phyloP scores from a whole-genome alignment of 1,140 invertebrate genomes.

The Rhopalosiphum maidis region DNA sequence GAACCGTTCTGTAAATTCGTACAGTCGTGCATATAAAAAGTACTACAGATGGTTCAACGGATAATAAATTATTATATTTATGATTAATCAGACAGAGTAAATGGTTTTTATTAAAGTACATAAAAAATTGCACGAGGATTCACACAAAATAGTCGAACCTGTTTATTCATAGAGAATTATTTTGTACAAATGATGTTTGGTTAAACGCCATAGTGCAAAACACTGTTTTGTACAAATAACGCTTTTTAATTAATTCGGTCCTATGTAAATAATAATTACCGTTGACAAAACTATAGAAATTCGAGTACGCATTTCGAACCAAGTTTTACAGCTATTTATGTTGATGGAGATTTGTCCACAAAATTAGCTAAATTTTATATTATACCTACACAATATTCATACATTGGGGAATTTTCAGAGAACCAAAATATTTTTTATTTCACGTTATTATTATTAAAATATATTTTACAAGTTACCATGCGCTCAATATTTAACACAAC shows the following conservation, averaged over 20 bases:
- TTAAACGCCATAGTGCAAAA: not conserved
- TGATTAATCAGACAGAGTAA: not conserved
- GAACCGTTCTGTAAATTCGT: not conserved
- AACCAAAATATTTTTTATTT: not conserved
- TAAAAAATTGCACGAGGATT: not conserved
- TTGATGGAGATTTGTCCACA: not conserved
- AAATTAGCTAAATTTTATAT: not conserved
- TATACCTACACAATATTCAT: not conserved
- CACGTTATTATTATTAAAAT: not conserved
- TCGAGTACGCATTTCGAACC: not conserved
- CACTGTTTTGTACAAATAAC: not conserved
- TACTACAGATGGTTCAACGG: not conserved
- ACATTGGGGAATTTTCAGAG: not conserved
- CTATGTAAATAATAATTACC: not conserved
- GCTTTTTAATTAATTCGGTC: constrained; percentile 24
- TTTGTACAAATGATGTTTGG: not conserved
- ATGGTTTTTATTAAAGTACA: not conserved
- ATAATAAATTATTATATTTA: constrained; percentile 17
- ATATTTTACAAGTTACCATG: not conserved
- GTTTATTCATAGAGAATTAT: not conserved
- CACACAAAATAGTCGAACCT: not conserved
- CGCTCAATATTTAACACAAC: not conserved
- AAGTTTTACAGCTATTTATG: not conserved
- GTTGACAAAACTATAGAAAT: not conserved
- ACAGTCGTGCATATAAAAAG: not conserved